phyloP scores from a whole-genome alignment of 2,113 vertebrate genomes.

The Semicossyphus pulcher region DNA sequence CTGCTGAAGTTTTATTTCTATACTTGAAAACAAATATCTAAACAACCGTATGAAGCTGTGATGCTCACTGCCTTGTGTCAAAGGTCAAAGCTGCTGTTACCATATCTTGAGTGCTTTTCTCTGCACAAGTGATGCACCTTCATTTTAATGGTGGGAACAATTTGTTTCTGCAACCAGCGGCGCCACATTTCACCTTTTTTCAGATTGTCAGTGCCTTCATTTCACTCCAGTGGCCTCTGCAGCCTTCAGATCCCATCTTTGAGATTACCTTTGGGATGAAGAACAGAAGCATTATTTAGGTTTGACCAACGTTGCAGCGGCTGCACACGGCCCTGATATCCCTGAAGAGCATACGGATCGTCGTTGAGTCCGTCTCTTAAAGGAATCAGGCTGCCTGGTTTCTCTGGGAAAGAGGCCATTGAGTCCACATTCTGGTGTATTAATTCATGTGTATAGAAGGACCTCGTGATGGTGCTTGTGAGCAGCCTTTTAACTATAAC shows the following conservation, averaged over 20 bases:
- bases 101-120: not conserved
- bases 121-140: not conserved
- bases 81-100: not conserved
- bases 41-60: not conserved
- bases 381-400: not conserved
- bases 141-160: not conserved
- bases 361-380: not conserved
- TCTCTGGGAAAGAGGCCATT: not conserved
- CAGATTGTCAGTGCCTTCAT: not conserved
- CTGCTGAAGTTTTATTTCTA: too few relatives aligned
- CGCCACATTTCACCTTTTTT: too few relatives aligned
- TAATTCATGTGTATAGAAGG: not conserved
- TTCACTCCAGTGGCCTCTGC: not conserved
- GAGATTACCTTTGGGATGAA: not conserved
- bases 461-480: not conserved
- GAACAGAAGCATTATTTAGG: not conserved
- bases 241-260: not conserved
- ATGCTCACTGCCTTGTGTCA: not conserved
- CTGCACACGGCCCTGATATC: too few relatives aligned
- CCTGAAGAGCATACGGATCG: too few relatives aligned
- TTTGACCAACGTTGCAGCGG: not conserved
- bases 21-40: too few relatives aligned
- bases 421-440: not conserved
- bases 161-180: not conserved
- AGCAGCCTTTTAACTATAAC: not conserved